Base-by-base conservation (phyloP, 2,888 invertebrate species). In the Cataglyphis cursor region DNA sequence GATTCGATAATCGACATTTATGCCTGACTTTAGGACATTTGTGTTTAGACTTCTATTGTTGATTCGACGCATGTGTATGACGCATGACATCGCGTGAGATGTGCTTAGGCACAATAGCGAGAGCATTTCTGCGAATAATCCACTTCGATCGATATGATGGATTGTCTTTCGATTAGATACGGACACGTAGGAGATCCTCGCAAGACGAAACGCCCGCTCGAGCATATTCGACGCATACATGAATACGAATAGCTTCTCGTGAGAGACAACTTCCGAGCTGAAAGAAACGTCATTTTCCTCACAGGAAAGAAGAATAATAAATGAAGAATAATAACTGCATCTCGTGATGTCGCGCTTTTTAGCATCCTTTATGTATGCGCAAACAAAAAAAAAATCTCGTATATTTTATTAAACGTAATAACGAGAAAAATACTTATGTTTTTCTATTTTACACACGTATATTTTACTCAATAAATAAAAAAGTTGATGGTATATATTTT, bases 111-210 rank as follows among this genome's bases (percentile, higher is more conserved):
- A 18, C 44, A 54, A 72, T 57, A 59, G 57, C 31, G 31, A 21
- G 54, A 68, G 54, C 28, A 41, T 78, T 44, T 54, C 48, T 44
- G 48, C 28, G 57, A 72, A 31, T 61, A 80, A 80, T 72, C 59
- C 73, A 72, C 73, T 80, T 80, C 35, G 59, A 59, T 72, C 78
- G 78, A 72, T 44, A 44, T 72, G 78, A 80, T 80, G 78, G 78
- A 80, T 80, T 80, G 78, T 80, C 78, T 80, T 80, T 72, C 78
- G 73, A 80, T 80, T 80, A 80, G 78, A 80, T 59, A 59, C 72
- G 59, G 76, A 68, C 44, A 57, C 41, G 31, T 44, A 44, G 44
- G 78, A 72, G 44, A 72, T 38, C 31, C 41, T 18, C 59, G 31
- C 73, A 59, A 80, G 73, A 78, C 44, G 72, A 78, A 78, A 72